phyloP scores from a whole-genome alignment of 2,888 invertebrate genomes.

The Ellobium chinense region DNA sequence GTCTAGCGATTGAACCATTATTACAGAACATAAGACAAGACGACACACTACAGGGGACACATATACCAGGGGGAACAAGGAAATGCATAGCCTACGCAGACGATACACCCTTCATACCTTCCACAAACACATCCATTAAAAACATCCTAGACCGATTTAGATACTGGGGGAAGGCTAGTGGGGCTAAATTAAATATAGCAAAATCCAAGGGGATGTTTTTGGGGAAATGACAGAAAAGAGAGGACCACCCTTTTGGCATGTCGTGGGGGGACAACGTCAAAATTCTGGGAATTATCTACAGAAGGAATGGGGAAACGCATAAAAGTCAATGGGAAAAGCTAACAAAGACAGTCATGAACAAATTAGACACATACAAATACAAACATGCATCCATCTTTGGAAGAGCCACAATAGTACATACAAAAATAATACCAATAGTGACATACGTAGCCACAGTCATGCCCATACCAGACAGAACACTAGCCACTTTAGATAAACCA shows the following conservation, averaged over 20 bases:
- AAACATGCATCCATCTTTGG: background rate
- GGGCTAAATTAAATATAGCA: background rate
- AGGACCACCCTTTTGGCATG: background rate
- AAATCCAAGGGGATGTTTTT: background rate
- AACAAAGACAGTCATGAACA: background rate
- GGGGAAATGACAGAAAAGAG: background rate
- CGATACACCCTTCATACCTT: background rate
- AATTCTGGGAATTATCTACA: background rate
- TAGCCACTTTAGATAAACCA: too few relatives aligned
- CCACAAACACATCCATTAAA: background rate
- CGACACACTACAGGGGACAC: background rate
- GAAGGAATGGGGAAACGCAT: background rate
- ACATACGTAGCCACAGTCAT: background rate
- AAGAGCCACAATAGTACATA: background rate
- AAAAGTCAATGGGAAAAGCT: background rate
- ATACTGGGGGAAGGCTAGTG: background rate
- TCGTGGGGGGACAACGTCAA: too few relatives aligned
- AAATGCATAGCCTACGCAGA: constrained; percentile 2
- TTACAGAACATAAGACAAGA: background rate
- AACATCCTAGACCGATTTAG: background rate
- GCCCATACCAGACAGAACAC: background rate
- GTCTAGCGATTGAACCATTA: background rate
- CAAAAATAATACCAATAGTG: background rate
- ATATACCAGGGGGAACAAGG: background rate
- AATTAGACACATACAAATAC: background rate